Conservation (phyloP, 2,888 invertebrate genomes). For the Mimachlamys varia region DNA sequence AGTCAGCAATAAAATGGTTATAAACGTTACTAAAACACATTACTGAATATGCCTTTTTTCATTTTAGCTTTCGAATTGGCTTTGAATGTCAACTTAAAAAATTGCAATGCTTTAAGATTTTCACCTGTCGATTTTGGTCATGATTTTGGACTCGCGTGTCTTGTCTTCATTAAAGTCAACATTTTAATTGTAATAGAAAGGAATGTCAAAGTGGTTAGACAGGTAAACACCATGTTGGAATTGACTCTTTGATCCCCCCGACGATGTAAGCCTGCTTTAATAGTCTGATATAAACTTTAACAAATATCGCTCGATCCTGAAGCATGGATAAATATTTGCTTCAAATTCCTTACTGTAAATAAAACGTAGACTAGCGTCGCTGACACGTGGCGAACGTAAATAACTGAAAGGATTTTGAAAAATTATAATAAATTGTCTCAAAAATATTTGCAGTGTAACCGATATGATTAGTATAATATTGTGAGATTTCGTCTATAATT, state of each 20-base stretch:
- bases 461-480: neutral
- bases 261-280: neutral
- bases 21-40: too few relatives aligned
- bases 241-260: neutral
- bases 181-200: neutral
- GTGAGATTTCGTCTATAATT: neutral
- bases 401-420: neutral
- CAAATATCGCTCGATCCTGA: neutral
- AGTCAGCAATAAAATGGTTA: too few relatives aligned
- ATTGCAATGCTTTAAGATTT: too few relatives aligned
- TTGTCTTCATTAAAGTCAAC: neutral
- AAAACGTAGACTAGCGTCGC: neutral
- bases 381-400: neutral
- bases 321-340: neutral
- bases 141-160: neutral
- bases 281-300: neutral
- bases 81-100: too few relatives aligned
- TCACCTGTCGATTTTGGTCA: too few relatives aligned
- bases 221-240: neutral
- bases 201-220: neutral
- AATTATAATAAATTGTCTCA: slow-evolving; percentile 21
- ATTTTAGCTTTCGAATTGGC: too few relatives aligned
- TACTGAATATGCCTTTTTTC: too few relatives aligned
- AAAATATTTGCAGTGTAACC: slow-evolving; percentile 9
- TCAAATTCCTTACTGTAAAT: neutral